Evolutionary conservation across 2,797 vertebrate species (phyloP).

Genomic region (Mormyrops boulengeri): DNA sequence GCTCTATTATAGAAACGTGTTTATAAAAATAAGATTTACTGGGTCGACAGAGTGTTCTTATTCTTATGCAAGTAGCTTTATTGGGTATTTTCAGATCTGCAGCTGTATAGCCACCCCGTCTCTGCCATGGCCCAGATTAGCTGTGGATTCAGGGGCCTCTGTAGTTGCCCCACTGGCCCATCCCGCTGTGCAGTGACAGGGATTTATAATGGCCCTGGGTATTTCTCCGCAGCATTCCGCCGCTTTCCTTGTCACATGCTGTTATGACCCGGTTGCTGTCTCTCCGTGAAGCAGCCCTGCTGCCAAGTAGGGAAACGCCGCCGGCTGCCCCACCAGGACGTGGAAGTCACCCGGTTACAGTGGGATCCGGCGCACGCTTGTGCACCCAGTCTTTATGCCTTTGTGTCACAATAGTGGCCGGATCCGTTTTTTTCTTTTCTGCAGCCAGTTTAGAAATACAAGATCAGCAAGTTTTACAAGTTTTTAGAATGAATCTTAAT

Average conservation of each 20-base stretch:
- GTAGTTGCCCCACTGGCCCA: not conserved
- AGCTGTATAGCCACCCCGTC: not conserved
- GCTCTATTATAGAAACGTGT: not conserved
- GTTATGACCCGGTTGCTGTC: not conserved
- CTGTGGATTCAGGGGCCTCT: not conserved
- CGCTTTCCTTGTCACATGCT: slow-evolving; percentile 25
- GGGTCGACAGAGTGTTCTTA: not conserved
- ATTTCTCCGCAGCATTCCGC: slow-evolving; percentile 30
- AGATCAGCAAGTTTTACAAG: not conserved
- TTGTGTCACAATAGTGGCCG: not conserved
- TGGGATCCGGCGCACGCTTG: not conserved
- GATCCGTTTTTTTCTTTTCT: not conserved
- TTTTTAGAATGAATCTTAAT: not conserved
- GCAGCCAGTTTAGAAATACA: not conserved
- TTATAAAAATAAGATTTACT: not conserved
- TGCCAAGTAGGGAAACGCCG: not conserved
- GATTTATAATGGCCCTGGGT: slow-evolving; percentile 35
- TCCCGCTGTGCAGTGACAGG: slow-evolving; percentile 32
- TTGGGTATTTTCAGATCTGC: not conserved
- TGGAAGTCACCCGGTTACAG: not conserved
- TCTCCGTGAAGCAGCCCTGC: not conserved
- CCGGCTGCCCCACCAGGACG: not conserved
- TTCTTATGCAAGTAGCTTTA: not conserved
- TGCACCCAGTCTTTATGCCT: not conserved
- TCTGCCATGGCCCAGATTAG: not conserved